A percentile compares a stretch with the other conserved stretches of the same genome.
Conservation (phyloP, 2,888 invertebrate genomes). For the Schizaphis graminum region DNA sequence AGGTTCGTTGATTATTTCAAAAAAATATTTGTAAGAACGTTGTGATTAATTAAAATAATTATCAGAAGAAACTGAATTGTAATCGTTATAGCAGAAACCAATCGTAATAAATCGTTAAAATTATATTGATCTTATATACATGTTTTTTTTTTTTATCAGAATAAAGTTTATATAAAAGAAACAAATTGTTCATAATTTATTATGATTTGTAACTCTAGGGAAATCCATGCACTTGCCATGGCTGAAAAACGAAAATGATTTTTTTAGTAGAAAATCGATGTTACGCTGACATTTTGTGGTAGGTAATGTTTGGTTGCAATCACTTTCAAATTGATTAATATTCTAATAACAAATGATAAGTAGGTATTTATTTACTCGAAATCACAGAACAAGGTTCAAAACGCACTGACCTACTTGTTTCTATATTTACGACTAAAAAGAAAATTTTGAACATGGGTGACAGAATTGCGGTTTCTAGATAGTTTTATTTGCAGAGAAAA, state of each 20-base stretch:
- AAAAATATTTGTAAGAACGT: conserved; percentile 12
- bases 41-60: conserved; percentile 4
- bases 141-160: background rate
- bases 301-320: conserved; percentile 29
- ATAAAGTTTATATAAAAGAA: background rate
- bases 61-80: background rate
- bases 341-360: background rate
- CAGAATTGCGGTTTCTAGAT: conserved; percentile 6
- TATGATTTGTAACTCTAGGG: background rate
- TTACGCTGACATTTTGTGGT: background rate
- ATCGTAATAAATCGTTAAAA: background rate
- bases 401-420: conserved; percentile 33
- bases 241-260: conserved; percentile 43
- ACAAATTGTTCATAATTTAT: conserved; percentile 19
- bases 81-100: background rate
- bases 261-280: conserved; percentile 26
- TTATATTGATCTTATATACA: background rate
- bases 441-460: background rate
- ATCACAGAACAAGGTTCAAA: background rate
- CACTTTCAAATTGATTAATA: conserved; percentile 54
- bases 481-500: background rate
- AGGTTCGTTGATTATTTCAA: background rate
- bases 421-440: background rate
- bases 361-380: background rate
- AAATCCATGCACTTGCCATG: conserved; percentile 17